phyloP scores from a whole-genome alignment of 1,140 invertebrate species.

The Amyelois transitella region DNA sequence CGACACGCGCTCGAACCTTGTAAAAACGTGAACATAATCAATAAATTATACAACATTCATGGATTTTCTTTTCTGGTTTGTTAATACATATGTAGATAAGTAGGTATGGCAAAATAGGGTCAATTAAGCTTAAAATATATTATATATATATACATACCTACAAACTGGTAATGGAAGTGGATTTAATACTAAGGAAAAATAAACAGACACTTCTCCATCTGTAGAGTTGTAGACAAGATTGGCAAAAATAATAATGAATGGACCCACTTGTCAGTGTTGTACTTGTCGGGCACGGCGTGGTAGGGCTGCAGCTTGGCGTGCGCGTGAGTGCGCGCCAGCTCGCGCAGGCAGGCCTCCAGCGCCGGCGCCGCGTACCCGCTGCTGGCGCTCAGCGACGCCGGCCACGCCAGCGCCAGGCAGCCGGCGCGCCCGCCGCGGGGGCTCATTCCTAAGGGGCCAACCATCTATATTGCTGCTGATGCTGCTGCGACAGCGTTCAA shows the following conservation, averaged over 20 bases:
- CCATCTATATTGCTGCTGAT: neutral
- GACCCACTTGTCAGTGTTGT: slow-evolving; percentile 82
- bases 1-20: slow-evolving; percentile 51
- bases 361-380: slow-evolving; percentile 83
- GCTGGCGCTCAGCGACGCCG: slow-evolving; percentile 73
- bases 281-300: slow-evolving; percentile 90
- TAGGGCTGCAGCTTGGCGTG: slow-evolving; percentile 80
- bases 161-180: neutral
- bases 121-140: neutral
- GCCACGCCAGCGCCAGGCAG: slow-evolving; percentile 80
- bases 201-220: too few relatives aligned
- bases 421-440: slow-evolving; percentile 37
- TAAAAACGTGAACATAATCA: neutral
- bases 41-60: neutral
- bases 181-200: neutral
- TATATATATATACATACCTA: neutral
- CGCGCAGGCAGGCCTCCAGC: slow-evolving; percentile 79
- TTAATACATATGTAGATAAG: neutral
- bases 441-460: neutral
- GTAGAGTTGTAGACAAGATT: too few relatives aligned
- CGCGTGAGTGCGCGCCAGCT: slow-evolving; percentile 81
- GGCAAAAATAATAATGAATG: neutral
- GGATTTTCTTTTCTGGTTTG: neutral
- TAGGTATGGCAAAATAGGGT: neutral
- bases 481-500: too few relatives aligned